Conservation (phyloP, 1,140 invertebrate species). For the Drosophila triauraria region DNA sequence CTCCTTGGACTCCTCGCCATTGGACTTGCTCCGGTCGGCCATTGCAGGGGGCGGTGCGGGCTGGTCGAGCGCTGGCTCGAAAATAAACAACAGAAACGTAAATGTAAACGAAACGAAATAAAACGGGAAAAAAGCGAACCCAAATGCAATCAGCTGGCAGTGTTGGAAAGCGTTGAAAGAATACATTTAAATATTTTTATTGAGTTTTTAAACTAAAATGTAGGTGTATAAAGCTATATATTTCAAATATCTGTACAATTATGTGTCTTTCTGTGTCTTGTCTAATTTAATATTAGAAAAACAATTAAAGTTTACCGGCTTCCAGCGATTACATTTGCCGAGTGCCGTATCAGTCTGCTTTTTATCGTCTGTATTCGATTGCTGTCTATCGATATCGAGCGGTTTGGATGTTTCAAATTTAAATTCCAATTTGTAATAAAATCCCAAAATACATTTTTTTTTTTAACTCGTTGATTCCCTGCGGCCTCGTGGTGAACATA, state of each 20-base stretch:
- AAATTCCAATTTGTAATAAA: slow-evolving; percentile 5
- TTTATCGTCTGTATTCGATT: slow-evolving; percentile 6
- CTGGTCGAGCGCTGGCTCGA: slow-evolving; percentile 1
- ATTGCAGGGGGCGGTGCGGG: slow-evolving; percentile 19
- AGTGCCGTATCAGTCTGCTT: not conserved
- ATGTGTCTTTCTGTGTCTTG: too few species aligned
- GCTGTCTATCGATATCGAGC: slow-evolving; percentile 1
- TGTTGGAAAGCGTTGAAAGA: not conserved
- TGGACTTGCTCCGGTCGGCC: slow-evolving; percentile 2
- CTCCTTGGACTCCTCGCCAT: slow-evolving; percentile 6
- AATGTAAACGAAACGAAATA: slow-evolving; percentile 15
- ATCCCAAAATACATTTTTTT: not conserved
- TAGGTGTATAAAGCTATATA: too few species aligned
- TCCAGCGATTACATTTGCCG: too few species aligned
- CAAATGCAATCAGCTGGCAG: slow-evolving; percentile 8
- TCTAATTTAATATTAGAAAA: too few species aligned
- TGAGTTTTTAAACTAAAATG: too few species aligned
- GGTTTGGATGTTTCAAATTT: not conserved
- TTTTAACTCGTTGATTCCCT: not conserved
- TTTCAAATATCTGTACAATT: not conserved
- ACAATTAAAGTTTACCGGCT: too few species aligned
- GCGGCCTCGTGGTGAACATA: slow-evolving; percentile 1
- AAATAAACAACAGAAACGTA: slow-evolving; percentile 28
- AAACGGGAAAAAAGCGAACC: slow-evolving; percentile 13
- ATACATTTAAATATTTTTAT: too few species aligned